Conservation (phyloP, 2,113 vertebrate genomes). For the Maccullochella peelii region DNA sequence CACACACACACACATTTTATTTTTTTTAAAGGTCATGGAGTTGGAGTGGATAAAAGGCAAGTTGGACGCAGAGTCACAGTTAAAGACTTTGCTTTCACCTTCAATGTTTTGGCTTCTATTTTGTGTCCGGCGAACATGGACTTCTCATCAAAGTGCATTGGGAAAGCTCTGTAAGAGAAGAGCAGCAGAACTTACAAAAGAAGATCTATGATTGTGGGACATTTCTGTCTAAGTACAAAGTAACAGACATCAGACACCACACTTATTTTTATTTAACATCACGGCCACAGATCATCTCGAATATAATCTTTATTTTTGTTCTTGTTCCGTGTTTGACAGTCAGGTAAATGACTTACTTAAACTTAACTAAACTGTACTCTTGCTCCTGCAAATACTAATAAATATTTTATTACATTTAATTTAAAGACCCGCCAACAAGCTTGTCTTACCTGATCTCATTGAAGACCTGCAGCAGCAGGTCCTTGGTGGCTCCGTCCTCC, state of each 20-base stretch:
- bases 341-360: too few relatives aligned
- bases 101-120: constrained; percentile 91
- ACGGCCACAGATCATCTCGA: too few relatives aligned
- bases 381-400: too few relatives aligned
- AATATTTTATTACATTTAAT: background rate
- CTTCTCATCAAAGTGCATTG: constrained; percentile 98
- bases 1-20: too few relatives aligned
- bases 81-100: constrained; percentile 83
- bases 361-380: too few relatives aligned
- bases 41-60: too few relatives aligned
- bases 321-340: too few relatives aligned
- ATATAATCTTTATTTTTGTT: too few relatives aligned
- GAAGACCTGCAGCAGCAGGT: constrained; percentile 90
- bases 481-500: constrained; percentile 91
- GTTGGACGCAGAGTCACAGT: too few relatives aligned
- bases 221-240: background rate
- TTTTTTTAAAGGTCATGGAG: too few relatives aligned
- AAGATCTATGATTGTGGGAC: background rate
- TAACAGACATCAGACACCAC: background rate
- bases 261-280: background rate
- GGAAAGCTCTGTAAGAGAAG: constrained; percentile 88
- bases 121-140: constrained; percentile 98
- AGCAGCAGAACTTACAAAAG: background rate
- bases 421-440: background rate
- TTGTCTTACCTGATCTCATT: constrained; percentile 90